Evolutionary conservation across 1,140 invertebrate genomes (phyloP).

Genomic region (Grapholita molesta): DNA sequence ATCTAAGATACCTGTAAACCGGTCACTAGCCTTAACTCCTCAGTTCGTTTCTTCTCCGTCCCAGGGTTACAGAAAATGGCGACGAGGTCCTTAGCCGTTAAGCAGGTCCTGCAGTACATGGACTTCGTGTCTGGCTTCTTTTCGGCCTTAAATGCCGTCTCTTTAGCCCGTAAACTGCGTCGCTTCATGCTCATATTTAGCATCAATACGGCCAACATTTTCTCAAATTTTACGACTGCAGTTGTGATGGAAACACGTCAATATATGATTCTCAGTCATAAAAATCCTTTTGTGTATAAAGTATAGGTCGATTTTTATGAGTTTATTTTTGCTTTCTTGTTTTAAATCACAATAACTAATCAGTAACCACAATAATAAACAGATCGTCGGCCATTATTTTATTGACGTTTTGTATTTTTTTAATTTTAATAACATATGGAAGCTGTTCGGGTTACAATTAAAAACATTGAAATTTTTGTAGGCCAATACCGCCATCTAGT

Average conservation of each 20-base stretch:
- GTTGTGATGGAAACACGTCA: neutral
- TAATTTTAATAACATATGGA: neutral
- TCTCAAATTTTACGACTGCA: neutral
- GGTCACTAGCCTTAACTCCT: neutral
- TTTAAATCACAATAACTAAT: neutral
- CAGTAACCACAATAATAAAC: neutral
- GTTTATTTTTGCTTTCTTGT: neutral
- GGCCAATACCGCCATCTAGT: too few relatives aligned
- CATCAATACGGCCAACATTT: neutral
- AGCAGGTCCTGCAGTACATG: neutral
- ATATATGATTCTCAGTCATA: neutral
- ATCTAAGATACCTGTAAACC: neutral
- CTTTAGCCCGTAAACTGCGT: neutral
- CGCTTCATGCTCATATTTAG: neutral
- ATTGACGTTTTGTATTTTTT: neutral
- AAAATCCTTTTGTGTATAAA: neutral
- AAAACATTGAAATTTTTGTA: too few relatives aligned
- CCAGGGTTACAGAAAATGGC: neutral
- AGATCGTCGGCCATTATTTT: neutral
- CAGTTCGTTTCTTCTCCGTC: neutral
- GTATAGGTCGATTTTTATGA: neutral
- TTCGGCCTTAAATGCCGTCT: neutral
- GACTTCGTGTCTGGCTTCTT: neutral
- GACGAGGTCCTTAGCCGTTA: neutral
- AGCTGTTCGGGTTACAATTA: too few relatives aligned